Percentiles rank a stretch among this genome's conserved stretches.
phyloP scores from a whole-genome alignment of 53 echinoderm and acorn worm species.

The Holothuria leucospilota region DNA sequence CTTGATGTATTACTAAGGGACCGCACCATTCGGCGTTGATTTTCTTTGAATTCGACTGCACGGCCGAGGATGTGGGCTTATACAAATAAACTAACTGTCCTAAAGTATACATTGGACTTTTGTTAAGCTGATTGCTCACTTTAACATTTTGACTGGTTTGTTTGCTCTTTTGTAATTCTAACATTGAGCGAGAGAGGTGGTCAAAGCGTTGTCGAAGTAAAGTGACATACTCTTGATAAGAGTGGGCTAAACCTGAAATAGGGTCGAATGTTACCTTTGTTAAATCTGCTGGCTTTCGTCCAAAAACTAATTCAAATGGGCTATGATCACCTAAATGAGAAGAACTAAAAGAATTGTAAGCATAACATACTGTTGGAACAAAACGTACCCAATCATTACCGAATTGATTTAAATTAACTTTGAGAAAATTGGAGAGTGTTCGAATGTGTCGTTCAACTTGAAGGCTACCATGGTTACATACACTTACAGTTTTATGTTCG shows the following conservation, averaged over 20 bases:
- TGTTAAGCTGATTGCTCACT: background rate
- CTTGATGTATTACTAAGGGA: background rate
- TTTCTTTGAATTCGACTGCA: background rate
- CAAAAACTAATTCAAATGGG: constrained; percentile 43
- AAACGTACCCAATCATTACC: constrained; percentile 39
- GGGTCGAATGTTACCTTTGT: constrained; percentile 30
- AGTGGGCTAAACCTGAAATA: too few relatives aligned
- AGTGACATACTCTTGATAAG: constrained; percentile 28
- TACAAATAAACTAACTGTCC: constrained; percentile 45
- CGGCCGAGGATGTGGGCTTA: constrained; percentile 1
- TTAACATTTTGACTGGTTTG: constrained; percentile 37
- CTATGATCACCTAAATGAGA: constrained; percentile 36
- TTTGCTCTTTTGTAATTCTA: constrained; percentile 33
- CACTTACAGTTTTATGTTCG: constrained; percentile 48
- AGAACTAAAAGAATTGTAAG: constrained; percentile 27
- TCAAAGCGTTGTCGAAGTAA: background rate
- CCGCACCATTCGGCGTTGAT: constrained; percentile 1
- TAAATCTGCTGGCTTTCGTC: constrained; percentile 34
- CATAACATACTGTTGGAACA: constrained; percentile 6
- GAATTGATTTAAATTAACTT: constrained; percentile 47
- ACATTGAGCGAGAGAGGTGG: constrained; percentile 30
- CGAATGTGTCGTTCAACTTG: constrained; percentile 59
- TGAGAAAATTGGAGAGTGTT: constrained; percentile 45
- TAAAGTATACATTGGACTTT: constrained; percentile 32
- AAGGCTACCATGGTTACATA: background rate